phyloP scores from a whole-genome alignment of 2,797 vertebrate genomes.

The Monodelphis domestica region DNA sequence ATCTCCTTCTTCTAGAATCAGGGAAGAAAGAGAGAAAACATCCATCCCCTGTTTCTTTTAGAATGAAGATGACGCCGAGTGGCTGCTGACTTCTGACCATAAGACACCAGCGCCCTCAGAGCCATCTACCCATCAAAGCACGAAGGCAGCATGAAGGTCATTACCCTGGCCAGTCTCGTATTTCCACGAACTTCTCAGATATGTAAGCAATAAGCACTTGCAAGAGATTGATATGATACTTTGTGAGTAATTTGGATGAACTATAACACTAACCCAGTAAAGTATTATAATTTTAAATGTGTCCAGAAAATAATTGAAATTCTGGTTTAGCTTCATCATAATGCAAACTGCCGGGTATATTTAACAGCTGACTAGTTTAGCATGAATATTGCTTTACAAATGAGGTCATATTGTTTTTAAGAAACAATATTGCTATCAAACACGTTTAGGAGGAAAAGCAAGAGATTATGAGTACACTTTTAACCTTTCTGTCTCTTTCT shows the following conservation, averaged over 20 bases:
- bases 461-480: conserved; percentile 84
- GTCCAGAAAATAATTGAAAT: conserved; percentile 92
- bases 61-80: conserved; percentile 66
- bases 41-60: conserved; percentile 62
- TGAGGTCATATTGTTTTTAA: conserved; percentile 90
- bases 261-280: conserved; percentile 87
- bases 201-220: conserved; percentile 84
- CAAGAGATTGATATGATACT: conserved; percentile 88
- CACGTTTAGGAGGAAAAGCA: conserved; percentile 84
- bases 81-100: conserved; percentile 70
- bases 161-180: conserved; percentile 76
- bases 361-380: conserved; percentile 90
- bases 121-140: conserved; percentile 72
- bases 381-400: conserved; percentile 90
- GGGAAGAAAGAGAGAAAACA: conserved; percentile 28
- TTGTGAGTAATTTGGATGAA: conserved; percentile 89
- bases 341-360: conserved; percentile 86
- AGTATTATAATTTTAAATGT: conserved; percentile 92
- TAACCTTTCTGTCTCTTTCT: conserved; percentile 87
- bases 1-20: conserved; percentile 52
- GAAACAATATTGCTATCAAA: conserved; percentile 87
- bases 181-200: conserved; percentile 82
- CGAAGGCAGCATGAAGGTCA: conserved; percentile 83
- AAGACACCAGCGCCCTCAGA: conserved; percentile 50
- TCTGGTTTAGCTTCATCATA: conserved; percentile 88